Evolutionary conservation across 2,888 invertebrate species (phyloP), one percentile per base, ranked within the genome.

Genomic region (Drosophila helvetica): DNA sequence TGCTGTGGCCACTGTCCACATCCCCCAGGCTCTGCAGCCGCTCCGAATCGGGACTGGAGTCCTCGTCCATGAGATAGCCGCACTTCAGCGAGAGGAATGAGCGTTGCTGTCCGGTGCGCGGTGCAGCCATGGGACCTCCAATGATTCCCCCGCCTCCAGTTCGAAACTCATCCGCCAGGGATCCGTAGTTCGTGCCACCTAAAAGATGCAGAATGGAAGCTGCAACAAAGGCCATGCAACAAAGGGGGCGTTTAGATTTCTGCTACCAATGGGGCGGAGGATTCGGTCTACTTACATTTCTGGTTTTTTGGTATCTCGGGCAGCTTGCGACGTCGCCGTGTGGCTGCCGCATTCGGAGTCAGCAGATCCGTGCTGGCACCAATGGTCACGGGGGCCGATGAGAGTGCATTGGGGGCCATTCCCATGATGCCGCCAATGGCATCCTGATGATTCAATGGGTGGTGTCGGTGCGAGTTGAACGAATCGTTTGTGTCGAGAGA

Each of bases 251-350:
- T n/a, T 88, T 86, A 80, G 75, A 47, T 69, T 56, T 65, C 51
- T 60, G 73, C 86, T 88, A 89, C 88, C 46, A 55, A 59, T 74
- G 71, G 17, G 15, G 15, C n/a, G 1, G 7, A n/a, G n/a, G 38
- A 5, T 2, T 4, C 12, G 1, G 1, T 15, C n/a, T 38, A 82
- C 95, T 95, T 92, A 96, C 96, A 94, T 94, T 96, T 96, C 92
- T 96, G 96, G 88, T 96, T 96, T 92, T 97, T 97, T 6, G 97
- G 97, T 85, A 97, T 97, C 93, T 97, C 97, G 42, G 97, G 97
- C 27, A 97, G 93, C 93, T 96, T 96, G 92, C 97, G 94, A 85
- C 98, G 93, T 88, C 96, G 94, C 75, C 96, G 93, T 90, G 82
- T 82, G 15, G 80, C 85, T 5, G 79, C 85, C 43, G 72, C 58